Percentiles rank a stretch among this genome's conserved stretches.
Conservation (phyloP, 2,888 invertebrate species). For the Hydropsyche betteni region DNA sequence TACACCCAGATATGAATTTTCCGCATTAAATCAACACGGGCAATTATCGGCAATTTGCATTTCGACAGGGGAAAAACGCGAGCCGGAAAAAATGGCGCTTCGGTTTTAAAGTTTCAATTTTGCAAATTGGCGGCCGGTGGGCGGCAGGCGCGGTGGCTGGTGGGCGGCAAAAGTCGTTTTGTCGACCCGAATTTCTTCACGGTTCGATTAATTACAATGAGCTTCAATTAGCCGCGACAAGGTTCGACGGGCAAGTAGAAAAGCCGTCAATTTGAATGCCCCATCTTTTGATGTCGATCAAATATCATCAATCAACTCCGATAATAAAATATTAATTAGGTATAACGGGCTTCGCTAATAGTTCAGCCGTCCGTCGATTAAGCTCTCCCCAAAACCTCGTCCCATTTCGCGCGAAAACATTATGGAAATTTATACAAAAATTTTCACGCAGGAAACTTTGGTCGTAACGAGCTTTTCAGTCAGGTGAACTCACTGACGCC, state of each 20-base stretch:
- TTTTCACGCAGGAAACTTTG: background rate
- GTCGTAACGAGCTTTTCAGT: no score
- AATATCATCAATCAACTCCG: slow-evolving; percentile 28
- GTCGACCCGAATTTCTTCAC: slow-evolving; percentile 29
- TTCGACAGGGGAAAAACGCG: background rate
- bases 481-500: no score
- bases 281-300: slow-evolving; percentile 31
- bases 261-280: slow-evolving; percentile 26
- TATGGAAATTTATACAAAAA: background rate
- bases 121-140: slow-evolving; percentile 1
- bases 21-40: slow-evolving; percentile 27
- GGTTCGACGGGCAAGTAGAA: slow-evolving; percentile 31
- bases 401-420: background rate
- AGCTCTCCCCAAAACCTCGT: background rate
- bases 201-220: slow-evolving; percentile 32
- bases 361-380: slow-evolving; percentile 18
- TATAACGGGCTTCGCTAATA: slow-evolving; percentile 26
- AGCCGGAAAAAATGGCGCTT: no score
- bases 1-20: slow-evolving; percentile 3
- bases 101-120: slow-evolving; percentile 17
- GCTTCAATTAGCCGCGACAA: slow-evolving; percentile 32
- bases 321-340: slow-evolving; percentile 25
- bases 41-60: slow-evolving; percentile 20
- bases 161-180: no score
- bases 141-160: no score